Evolutionary conservation across 64 coral and sea anemone genomes (phyloP).

Genomic region (Stichodactyla helianthus): DNA sequence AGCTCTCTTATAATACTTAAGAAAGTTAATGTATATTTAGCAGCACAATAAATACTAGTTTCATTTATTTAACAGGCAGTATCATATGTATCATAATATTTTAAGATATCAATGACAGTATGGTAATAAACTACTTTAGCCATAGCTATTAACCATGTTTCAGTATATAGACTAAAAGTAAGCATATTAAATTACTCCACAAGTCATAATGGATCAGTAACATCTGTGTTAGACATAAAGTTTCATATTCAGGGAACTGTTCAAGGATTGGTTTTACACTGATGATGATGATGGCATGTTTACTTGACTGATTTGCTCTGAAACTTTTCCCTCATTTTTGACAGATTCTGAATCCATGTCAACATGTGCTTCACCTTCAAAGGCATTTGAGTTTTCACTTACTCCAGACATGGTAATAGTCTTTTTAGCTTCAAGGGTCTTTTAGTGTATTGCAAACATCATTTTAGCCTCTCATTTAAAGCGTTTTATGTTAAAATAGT

Average conservation of each 20-base stretch:
- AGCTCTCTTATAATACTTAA: too few species aligned
- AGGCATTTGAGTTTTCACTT: neutral
- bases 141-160: too few species aligned
- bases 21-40: too few species aligned
- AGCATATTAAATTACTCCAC: too few species aligned
- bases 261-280: neutral
- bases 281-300: neutral
- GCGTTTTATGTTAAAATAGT: too few species aligned
- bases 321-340: neutral
- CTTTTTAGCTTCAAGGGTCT: neutral
- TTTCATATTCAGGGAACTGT: too few species aligned
- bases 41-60: too few species aligned
- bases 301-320: neutral
- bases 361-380: neutral
- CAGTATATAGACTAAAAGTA: too few species aligned
- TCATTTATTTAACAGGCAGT: neutral
- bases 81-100: constrained; percentile 7
- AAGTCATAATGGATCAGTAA: too few species aligned
- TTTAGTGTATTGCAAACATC: neutral
- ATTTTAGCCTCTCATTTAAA: neutral
- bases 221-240: too few species aligned
- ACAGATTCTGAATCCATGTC: constrained; percentile 1
- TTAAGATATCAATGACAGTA: neutral
- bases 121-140: too few species aligned
- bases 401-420: neutral